Base-by-base conservation (phyloP, 2,797 vertebrate genomes). In the Myoxocephalus aenaeus region DNA sequence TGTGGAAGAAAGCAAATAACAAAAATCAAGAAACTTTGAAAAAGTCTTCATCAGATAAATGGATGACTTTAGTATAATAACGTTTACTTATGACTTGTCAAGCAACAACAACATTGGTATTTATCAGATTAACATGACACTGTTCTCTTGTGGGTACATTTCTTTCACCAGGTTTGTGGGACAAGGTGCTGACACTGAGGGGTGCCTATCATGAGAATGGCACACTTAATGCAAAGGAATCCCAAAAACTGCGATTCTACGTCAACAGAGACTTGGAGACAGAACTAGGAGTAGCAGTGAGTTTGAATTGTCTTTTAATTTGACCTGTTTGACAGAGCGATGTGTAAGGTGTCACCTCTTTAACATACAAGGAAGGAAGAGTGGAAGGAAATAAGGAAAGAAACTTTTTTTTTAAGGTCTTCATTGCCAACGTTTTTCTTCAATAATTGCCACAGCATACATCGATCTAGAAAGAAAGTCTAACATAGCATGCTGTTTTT, bases 191-290 rank as follows among this genome's bases (percentile, higher is more conserved):
- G 75, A 91, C 79, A 12, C 87, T 97, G 74, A 82, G 86, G 14
- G 96, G 95, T 1, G 96, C 96, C 48, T 95, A 88, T 68, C 93
- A 95, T 79, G 92, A 95, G 65, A 85, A 40, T 83, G 22, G 80
- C 0, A 73, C 54, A 1, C 56, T 94, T 71, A 42, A 61, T 4
- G 12, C 68, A 3, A 20, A 72, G 25, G 0, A 84, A 64, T 1
- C 17, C 12, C 11, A 86, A 10, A 88, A 90, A 40, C 89, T 96
- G 80, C 40, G 13, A 59, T 97, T 96, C 82, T 95, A 96, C 50
- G 93, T 92, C 0, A 92, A 94, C 57, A 81, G 77, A 65, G 84
- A 91, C 73, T 40, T 92, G 81, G 88, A 90, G 75, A 90, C 89
- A 7, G 85, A 90, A 51, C 62, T 93, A 4, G 56, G 42, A 38